These are phyloP conservation scores for Hylaeus volcanicus DNA, from an alignment of 1,140 invertebrate species.

Conservation along the genomic window DNA sequence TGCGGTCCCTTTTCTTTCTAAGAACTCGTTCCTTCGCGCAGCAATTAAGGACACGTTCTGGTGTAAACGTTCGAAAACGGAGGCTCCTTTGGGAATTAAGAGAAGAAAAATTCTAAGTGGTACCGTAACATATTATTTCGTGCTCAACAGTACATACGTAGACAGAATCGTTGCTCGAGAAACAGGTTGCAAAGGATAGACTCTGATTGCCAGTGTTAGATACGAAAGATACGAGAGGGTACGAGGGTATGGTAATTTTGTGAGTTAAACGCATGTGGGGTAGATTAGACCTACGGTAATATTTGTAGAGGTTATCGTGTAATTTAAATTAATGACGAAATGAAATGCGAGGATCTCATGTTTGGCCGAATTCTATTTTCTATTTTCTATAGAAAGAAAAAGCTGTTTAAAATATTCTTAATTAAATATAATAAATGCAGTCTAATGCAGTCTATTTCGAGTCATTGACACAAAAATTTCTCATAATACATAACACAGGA, in stretches of 20 bases:
- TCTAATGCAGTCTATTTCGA: too few relatives aligned
- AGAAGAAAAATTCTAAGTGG: too few relatives aligned
- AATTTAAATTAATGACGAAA: conserved; percentile 41
- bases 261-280: conserved; percentile 17
- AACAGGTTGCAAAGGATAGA: background rate
- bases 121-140: too few relatives aligned
- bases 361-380: background rate
- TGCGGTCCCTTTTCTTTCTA: conserved; percentile 9
- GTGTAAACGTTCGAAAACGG: too few relatives aligned
- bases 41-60: background rate
- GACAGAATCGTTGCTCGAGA: background rate
- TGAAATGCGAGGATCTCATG: conserved; percentile 6
- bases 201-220: background rate
- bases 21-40: background rate
- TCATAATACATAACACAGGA: too few relatives aligned
- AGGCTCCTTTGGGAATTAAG: too few relatives aligned
- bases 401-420: too few relatives aligned
- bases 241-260: conserved; percentile 33
- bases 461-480: too few relatives aligned
- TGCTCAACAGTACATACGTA: too few relatives aligned
- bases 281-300: conserved; percentile 36
- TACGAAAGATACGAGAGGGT: background rate
- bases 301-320: conserved; percentile 29
- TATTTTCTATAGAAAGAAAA: too few relatives aligned
- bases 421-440: too few relatives aligned